Base-by-base conservation (phyloP, 2,888 invertebrate genomes). In the Acleris cristana region DNA sequence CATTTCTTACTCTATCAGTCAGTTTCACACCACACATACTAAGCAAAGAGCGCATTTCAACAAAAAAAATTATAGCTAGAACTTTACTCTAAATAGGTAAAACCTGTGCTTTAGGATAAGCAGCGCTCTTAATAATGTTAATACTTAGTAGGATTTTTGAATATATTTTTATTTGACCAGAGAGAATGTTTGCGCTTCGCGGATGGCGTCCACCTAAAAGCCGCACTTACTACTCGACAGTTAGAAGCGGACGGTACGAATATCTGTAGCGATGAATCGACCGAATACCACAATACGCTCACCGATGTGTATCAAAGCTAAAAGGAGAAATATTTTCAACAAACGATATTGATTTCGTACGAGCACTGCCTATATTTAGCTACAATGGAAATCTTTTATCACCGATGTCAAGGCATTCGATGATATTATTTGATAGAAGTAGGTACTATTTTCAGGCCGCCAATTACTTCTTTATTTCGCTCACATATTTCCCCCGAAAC, bases 231-330 rank as follows among this genome's bases (percentile, higher is more conserved):
- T 48, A 14, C 65, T 53, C 7, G 48, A 5, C n/a, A n/a, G n/a
- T n/a, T 8, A 18, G 53, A 49, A 45, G 51, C 30, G 61, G 56
- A 52, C 55, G 45, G 54, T 49, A 54, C 40, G 54, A 60, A 65
- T 66, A 65, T 65, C 65, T 23, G 60, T 51, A 26, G 51, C 65
- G 55, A 61, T 55, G 49, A 60, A 56, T 51, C 44, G 57, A 58
- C 44, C 52, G 7, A 58, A 19, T 45, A 23, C 58, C 52, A 57
- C 45, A 45, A 45, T 30, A 57, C 57, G 45, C 52, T 64, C 48
- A 40, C 40, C 51, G 44, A 45, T 40, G 44, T 56, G 55, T 57
- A 40, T 40, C 30, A 51, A 21, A 19, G 3, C n/a, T 19, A 30
- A 23, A 51, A 26, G 51, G 7, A 48, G 10, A 54, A 57, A 57